Evolutionary conservation across 2,797 vertebrate species (phyloP).

Genomic region (Crocodylus rhombifer): DNA sequence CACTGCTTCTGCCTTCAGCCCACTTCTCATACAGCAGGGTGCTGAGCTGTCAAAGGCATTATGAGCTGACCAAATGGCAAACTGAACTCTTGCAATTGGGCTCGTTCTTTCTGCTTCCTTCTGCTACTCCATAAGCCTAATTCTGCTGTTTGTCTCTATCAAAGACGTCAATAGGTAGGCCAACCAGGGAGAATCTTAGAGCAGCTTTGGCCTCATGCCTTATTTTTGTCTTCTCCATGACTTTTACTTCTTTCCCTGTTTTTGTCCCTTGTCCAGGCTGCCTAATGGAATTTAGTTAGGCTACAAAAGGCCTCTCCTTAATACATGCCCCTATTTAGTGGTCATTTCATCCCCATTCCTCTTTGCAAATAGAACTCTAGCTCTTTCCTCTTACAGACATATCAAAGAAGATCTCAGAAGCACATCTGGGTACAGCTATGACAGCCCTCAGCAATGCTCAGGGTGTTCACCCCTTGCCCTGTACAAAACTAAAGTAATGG

Average conservation of each 20-base stretch:
- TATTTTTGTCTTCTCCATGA: not conserved
- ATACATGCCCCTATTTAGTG: not conserved
- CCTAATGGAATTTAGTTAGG: not conserved
- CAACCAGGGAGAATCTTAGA: not conserved
- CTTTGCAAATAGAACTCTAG: not conserved
- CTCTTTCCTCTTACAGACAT: not conserved
- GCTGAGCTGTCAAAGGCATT: not conserved
- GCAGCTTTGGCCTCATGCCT: not conserved
- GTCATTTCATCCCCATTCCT: not conserved
- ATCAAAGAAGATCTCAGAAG: not conserved
- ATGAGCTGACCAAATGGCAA: fast-evolving
- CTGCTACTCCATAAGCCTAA: not conserved
- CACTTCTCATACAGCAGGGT: too few relatives aligned
- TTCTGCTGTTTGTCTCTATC: not conserved
- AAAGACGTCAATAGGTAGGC: fast-evolving
- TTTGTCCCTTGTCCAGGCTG: not conserved
- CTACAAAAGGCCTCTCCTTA: not conserved
- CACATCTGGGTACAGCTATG: not conserved
- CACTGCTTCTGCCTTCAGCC: too few relatives aligned
- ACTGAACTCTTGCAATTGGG: not conserved
- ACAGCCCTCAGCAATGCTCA: not conserved
- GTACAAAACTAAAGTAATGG: not conserved
- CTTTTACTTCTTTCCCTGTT: not conserved
- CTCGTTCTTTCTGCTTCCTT: not conserved
- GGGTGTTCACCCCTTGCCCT: not conserved